These are phyloP conservation scores for Synergus laeviventris DNA, from an alignment of 2,888 invertebrate species.

Conservation along the genomic window DNA sequence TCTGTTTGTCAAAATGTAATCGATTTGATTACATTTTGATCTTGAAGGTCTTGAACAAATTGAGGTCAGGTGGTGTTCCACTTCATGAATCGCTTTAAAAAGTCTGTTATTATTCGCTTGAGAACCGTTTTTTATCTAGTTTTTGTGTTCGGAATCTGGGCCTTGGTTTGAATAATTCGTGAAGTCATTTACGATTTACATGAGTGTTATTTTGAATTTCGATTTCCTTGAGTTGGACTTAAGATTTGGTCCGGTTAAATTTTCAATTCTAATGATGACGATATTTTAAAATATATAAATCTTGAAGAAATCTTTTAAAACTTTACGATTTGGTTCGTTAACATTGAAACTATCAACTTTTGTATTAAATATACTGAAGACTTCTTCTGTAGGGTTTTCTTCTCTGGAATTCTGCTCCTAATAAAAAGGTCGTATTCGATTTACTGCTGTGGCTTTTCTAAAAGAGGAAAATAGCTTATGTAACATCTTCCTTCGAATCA, in stretches of 20 bases:
- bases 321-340: no score
- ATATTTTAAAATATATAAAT: no score
- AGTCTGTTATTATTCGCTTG: neutral
- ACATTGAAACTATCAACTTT: no score
- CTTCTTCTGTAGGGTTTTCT: neutral
- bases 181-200: no score
- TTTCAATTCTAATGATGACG: no score
- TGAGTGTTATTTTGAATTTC: no score
- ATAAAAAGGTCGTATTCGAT: neutral
- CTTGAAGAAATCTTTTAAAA: no score
- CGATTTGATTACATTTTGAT: neutral
- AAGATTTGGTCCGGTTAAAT: no score
- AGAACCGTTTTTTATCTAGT: neutral
- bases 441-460: neutral
- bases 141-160: constrained; percentile 12
- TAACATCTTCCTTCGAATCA: neutral
- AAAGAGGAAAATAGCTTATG: neutral
- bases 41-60: neutral
- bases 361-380: no score
- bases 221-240: no score
- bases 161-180: neutral
- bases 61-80: constrained; percentile 18
- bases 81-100: neutral
- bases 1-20: constrained; percentile 7
- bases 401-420: neutral